Conservation (phyloP, 1,140 invertebrate species). For the Drosophila repletoides region DNA sequence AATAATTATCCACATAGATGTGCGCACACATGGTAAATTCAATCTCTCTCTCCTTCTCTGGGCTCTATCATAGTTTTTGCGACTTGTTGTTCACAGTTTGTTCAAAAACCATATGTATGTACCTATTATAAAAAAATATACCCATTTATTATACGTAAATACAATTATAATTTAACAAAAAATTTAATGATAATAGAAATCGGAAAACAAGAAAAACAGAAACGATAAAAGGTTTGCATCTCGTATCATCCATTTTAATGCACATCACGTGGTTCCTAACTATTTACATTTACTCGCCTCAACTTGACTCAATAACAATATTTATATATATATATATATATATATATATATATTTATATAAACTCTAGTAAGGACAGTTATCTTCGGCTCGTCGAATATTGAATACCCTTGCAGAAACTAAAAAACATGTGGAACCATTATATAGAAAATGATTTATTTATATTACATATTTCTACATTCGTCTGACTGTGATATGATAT, state of each 20-base stretch:
- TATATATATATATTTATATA: not conserved
- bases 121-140: not conserved
- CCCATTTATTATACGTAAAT: not conserved
- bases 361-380: too few species aligned
- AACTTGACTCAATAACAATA: conserved; percentile 22
- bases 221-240: not conserved
- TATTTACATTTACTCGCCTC: conserved; percentile 7
- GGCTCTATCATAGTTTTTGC: conserved; percentile 10
- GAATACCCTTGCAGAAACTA: too few species aligned
- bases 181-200: too few species aligned
- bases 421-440: too few species aligned
- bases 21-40: conserved; percentile 7
- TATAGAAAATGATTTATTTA: too few species aligned
- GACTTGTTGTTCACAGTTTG: conserved; percentile 1
- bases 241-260: conserved; percentile 1
- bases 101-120: conserved; percentile 1
- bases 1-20: too few species aligned
- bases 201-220: too few species aligned
- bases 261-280: conserved; percentile 9
- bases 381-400: too few species aligned
- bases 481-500: too few species aligned
- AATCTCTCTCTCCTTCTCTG: not conserved
- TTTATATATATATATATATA: not conserved
- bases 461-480: too few species aligned
- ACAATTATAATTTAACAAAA: not conserved